Percentiles rank a stretch among this genome's conserved stretches.
Conservation (phyloP, 2,888 invertebrate genomes). For the Aromia moschata region DNA sequence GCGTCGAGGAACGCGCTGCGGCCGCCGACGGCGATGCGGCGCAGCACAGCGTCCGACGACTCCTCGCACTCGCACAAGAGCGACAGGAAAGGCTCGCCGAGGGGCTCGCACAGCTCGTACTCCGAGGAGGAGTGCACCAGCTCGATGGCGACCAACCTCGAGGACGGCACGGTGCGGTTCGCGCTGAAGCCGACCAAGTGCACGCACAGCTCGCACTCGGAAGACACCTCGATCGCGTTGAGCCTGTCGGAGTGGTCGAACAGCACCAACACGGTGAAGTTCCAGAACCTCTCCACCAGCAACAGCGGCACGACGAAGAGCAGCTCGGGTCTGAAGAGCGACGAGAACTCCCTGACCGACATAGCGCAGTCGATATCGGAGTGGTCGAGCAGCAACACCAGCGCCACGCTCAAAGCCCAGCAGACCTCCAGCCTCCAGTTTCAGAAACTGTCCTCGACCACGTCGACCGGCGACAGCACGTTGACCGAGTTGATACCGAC, state of each 20-base stretch:
- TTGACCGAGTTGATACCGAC: slow-evolving; percentile 78
- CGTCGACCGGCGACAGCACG: slow-evolving; percentile 58
- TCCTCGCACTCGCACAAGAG: slow-evolving; percentile 58
- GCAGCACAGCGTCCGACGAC: slow-evolving; percentile 60
- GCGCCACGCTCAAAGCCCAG: slow-evolving; percentile 74
- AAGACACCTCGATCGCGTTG: slow-evolving; percentile 86
- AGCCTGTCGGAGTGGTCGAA: slow-evolving; percentile 91
- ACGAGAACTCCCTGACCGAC: slow-evolving; percentile 78
- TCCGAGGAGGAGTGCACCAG: slow-evolving; percentile 75
- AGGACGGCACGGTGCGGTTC: slow-evolving; percentile 82
- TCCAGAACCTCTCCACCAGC: slow-evolving; percentile 78
- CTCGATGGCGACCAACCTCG: slow-evolving; percentile 78
- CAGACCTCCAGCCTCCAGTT: slow-evolving; percentile 56
- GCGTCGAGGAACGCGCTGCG: slow-evolving; percentile 56
- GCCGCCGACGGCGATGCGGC: slow-evolving; percentile 60
- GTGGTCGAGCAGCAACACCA: slow-evolving; percentile 81
- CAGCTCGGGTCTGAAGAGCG: slow-evolving; percentile 76
- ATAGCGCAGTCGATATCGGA: slow-evolving; percentile 83
- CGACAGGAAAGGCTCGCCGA: slow-evolving; percentile 56
- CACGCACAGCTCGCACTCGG: slow-evolving; percentile 85
- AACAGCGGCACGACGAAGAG: slow-evolving; percentile 68
- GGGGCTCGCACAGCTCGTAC: slow-evolving; percentile 72
- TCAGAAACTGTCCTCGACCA: slow-evolving; percentile 60
- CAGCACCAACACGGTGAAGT: slow-evolving; percentile 85
- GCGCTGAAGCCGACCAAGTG: slow-evolving; percentile 83